Evolutionary conservation across 2,797 vertebrate species (phyloP), one percentile per base, ranked within the genome.

Genomic region (Podarcis siculus): DNA sequence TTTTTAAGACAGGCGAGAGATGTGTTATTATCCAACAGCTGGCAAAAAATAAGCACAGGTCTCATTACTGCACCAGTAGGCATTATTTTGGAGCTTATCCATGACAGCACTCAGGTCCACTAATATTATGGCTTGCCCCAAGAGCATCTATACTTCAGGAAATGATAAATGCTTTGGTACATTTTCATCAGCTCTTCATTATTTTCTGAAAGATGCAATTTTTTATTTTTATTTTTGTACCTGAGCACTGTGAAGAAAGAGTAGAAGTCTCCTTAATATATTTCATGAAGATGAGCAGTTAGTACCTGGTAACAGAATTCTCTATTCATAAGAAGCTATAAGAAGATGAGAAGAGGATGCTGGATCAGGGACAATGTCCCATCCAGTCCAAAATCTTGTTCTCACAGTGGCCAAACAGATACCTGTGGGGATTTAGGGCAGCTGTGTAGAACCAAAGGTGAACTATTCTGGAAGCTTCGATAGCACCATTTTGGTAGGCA

Each of bases 151-250:
- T 12, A 66, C 67, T 87, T 90, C 89, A 87, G 85, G 83, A 83
- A 79, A 83, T 90, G 80, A 87, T 83, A 87, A 83, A 90, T 87
- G 85, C 35, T 58, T 87, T 37, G 55, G 55, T 83, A 42, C 71
- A 32, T 71, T 83, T 79, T 73, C 80, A 73, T 83, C 37, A 83
- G 89, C 76, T 87, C 77, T 80, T 90, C 75, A 87, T 87, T 90
- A 80, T 84, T 80, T 67, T 67, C 30, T 87, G 58, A 49, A 87
- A 87, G 84, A 79, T 27, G 67, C 55, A 58, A 23, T 67, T 79
- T n/a, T 19, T 45, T 4, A 35, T 32, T 39, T 45, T 39, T 83
- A 49, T 55, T 87, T 79, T 90, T 85, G 58, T 87, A 55, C 37
- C n/a, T 73, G 58, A 12, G n/a, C 66, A 45, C 17, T 79, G 37